Base-by-base conservation (phyloP, 1,140 invertebrate species). In the Bombus huntii region DNA sequence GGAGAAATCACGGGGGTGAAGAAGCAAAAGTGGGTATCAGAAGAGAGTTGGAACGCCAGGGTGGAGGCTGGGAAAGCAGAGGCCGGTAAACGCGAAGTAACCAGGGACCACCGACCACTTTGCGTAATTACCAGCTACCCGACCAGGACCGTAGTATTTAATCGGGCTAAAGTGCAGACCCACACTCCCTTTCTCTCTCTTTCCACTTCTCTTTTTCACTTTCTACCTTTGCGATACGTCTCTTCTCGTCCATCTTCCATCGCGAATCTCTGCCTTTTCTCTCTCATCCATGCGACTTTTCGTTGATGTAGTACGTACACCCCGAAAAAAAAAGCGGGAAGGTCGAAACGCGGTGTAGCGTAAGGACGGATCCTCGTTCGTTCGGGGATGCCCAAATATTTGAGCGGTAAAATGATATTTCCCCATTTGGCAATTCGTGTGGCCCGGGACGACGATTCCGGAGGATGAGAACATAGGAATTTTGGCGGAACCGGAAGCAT, bases 131-230 rank as follows among this genome's bases (percentile, higher is more conserved):
- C 91, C 87, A 91, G 79, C 89, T 88, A 87, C 85, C 83, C 85
- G 78, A 37, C 77, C 88, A 90, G 87, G 88, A 89, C 82, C 90
- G 88, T 91, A 90, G 84, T 90, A 92, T 92, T 92, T 92, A 92
- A 92, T 92, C 91, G 91, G 88, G 87, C 84, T 91, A 92, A 92
- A 92, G 87, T 91, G 91, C 90, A 92, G 87, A 83, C 88, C 86
- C 83, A 77, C 85, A 76, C 86, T 83, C 84, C 42, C 77, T 37
- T 65, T 15, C 80, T 78, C 53, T 70, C 86, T 81, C 78, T 37
- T 68, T 31, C 31, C 65, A n/a, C 31, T 62, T 39, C 75, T 44
- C 42, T n/a, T 25, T 53, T 25, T 44, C 73, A 53, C 44, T 44
- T 25, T 53, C n/a, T 15, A 25, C 10, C 59, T 77, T 47, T 44